Percentiles rank a stretch among this genome's conserved stretches.
These are phyloP conservation scores for Papilio xuthus DNA, from an alignment of 1,140 invertebrate genomes.

Conservation along the genomic window DNA sequence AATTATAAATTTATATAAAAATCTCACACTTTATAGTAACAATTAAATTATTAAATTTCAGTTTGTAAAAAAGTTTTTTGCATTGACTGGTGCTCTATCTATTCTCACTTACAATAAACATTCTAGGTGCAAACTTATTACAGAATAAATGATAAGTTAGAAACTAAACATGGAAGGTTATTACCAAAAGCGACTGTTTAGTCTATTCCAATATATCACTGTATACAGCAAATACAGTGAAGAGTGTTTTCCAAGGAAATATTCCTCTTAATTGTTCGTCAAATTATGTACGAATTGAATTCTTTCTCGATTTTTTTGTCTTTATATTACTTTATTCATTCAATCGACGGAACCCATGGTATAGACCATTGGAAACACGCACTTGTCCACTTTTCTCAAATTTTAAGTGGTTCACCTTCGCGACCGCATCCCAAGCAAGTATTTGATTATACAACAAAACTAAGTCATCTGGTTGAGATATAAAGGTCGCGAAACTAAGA, in stretches of 20 bases:
- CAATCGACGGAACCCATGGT: neutral
- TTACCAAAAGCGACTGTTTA: no score
- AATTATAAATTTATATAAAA: no score
- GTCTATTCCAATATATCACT: no score
- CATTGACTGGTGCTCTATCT: neutral
- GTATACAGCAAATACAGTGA: no score
- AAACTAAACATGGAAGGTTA: neutral
- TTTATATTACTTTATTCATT: neutral
- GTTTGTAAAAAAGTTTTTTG: neutral
- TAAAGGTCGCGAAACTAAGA: slow-evolving; percentile 48
- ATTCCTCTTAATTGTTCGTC: no score
- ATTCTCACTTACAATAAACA: no score
- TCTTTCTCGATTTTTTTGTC: no score
- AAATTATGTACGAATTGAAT: no score
- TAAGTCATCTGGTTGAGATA: slow-evolving; percentile 46
- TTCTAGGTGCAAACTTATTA: neutral
- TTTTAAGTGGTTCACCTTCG: slow-evolving; percentile 50
- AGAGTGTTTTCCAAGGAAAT: no score
- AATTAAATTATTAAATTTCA: neutral
- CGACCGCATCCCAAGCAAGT: slow-evolving; percentile 42
- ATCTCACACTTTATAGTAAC: no score
- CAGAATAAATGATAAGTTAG: neutral
- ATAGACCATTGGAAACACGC: neutral
- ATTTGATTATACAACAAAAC: slow-evolving; percentile 47
- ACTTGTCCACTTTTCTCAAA: slow-evolving; percentile 13